phyloP scores from a whole-genome alignment of 1,140 invertebrate genomes.

The Heliconius hermathena region DNA sequence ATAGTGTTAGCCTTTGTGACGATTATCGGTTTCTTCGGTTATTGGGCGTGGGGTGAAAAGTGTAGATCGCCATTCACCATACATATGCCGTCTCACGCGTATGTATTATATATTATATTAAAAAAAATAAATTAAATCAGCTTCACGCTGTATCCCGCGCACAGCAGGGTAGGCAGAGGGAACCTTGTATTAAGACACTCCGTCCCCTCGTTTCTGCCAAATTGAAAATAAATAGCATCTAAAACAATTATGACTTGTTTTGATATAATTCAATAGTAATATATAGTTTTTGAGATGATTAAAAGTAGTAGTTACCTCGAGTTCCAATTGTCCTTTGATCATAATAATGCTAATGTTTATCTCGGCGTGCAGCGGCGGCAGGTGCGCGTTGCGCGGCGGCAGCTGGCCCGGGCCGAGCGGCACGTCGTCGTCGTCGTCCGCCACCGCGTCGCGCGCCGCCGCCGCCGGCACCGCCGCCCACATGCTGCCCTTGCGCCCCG shows the following conservation, averaged over 20 bases:
- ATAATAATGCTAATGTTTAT: conserved; percentile 93
- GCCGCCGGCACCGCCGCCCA: conserved; percentile 76
- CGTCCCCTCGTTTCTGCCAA: too few species aligned
- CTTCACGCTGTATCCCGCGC: too few species aligned
- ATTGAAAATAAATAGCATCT: background rate
- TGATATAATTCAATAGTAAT: background rate
- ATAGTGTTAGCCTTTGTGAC: conserved; percentile 49
- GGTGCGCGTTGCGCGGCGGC: conserved; percentile 87
- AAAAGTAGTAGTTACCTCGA: conserved; percentile 86
- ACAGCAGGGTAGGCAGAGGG: too few species aligned
- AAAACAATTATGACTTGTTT: background rate
- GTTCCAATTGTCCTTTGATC: conserved; percentile 95
- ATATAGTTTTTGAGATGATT: background rate
- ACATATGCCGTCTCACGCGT: conserved; percentile 59
- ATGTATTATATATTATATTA: conserved; percentile 28
- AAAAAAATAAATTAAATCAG: too few species aligned
- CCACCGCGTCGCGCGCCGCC: conserved; percentile 61
- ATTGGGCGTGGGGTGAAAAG: conserved; percentile 65
- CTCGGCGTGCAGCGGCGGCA: conserved; percentile 88
- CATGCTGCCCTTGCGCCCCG: conserved; percentile 81
- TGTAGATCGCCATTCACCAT: conserved; percentile 59
- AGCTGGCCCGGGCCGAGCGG: conserved; percentile 90
- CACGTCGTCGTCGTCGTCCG: conserved; percentile 67
- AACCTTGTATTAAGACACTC: too few species aligned
- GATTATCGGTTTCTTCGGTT: conserved; percentile 62